Evolutionary conservation across 2,113 vertebrate genomes (phyloP), one percentile per base, ranked within the genome.

Genomic region (Forbesichthys agassizii): DNA sequence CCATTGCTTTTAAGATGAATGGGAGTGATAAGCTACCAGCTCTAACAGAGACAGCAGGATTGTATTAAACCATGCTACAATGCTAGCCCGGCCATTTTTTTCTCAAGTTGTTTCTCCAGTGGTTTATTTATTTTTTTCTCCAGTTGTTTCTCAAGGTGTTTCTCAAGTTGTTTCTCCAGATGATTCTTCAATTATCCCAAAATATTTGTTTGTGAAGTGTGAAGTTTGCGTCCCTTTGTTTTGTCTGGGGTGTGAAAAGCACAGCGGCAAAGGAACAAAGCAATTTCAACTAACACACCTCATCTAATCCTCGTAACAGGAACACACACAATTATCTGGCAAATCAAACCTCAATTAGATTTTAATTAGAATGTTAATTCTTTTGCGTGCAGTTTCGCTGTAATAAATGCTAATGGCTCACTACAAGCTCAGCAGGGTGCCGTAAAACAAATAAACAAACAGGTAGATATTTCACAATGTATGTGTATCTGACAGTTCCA

Each of bases 341-440:
- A 78, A 89, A 88, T 89, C 84, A 88, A 79, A 88, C 71, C 83
- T 73, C 86, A 90, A 91, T 86, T 80, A 75, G 80, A 70, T 88
- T 89, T 88, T 88, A 89, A 90, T 90, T 88, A 82, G 67, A 84
- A 91, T 88, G 85, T 90, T 89, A 90, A 91, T 92, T 89, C 74
- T 61, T 81, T 79, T 78, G 75, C 81, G 84, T 66, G 68, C 73
- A 59, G 5, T 84, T 87, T 84, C 76, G 71, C 84, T 88, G 85
- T 74, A 67, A 78, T 86, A 61, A 68, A 78, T 74, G 75, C 78
- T 64, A 3, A 61, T 66, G 70, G 58, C 74, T 60, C 60, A 63
- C 67, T 79, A 81, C 42, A 78, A 85, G 84, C 83, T 73, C 79
- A 85, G 42, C 77, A 58, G 48, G 64, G 53, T 72, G 57, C 69